These are phyloP conservation scores for Disparrhopalites patrizii DNA, from an alignment of 2,888 invertebrate species.

Conservation along the genomic window DNA sequence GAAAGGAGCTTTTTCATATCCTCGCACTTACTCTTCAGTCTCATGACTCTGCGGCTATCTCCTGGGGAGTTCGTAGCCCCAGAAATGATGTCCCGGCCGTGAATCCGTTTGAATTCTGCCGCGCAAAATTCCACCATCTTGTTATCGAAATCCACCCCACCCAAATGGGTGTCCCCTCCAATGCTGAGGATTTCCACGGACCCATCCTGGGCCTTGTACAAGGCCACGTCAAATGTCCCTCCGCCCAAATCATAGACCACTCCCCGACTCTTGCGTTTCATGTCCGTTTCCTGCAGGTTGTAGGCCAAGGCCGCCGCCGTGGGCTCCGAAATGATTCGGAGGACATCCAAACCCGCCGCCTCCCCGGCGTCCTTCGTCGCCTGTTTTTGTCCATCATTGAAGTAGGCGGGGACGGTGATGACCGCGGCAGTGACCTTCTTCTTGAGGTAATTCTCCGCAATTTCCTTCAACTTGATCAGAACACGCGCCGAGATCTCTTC, in stretches of 20 bases:
- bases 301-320: conserved; percentile 67
- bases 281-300: conserved; percentile 3
- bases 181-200: conserved; percentile 17
- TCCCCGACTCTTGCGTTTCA: background rate
- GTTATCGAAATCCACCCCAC: conserved; percentile 31
- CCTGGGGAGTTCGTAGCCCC: no score
- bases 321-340: conserved; percentile 85
- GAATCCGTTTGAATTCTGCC: conserved; percentile 24
- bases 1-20: background rate
- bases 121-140: conserved; percentile 51
- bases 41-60: background rate
- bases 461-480: conserved; percentile 87
- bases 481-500: conserved; percentile 63
- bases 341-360: conserved; percentile 76
- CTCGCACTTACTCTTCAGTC: background rate
- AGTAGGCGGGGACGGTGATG: conserved; percentile 75
- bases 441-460: conserved; percentile 81
- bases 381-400: conserved; percentile 63
- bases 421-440: conserved; percentile 71
- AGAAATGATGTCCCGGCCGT: no score
- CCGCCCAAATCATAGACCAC: conserved; percentile 35
- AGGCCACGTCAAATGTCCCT: conserved; percentile 39
- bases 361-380: conserved; percentile 78
- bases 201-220: conserved; percentile 7
- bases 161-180: conserved; percentile 27